Base-by-base conservation (phyloP, 2,113 vertebrate genomes). In the Caracal caracal region DNA sequence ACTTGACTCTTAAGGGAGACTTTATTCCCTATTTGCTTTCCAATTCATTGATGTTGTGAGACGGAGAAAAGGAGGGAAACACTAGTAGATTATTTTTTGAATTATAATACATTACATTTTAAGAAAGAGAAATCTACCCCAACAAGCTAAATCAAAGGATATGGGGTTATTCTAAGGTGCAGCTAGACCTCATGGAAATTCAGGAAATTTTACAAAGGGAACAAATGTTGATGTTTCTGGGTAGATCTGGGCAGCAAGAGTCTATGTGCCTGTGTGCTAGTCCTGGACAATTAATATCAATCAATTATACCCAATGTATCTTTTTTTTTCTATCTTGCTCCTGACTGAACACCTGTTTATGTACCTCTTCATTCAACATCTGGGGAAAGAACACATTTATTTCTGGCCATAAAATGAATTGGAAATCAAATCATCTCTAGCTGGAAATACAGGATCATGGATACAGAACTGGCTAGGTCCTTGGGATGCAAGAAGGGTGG, bases 321-420 rank as follows among this genome's bases (percentile, higher is more conserved):
- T 20, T 33, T 82, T 56, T 59, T 40, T 80, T 20, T 22, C 20
- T 65, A 11, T 68, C 4, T 65, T 43, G 9, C 43, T 93, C 95
- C 35, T 75, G 24, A 92, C 19, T 59, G 12, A 81, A 51, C 3
- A 65, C 17, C 22, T 88, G n/a, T 53, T 73, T 6, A 26, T 73
- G 20, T 47, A 22, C 22, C 10, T 93, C 24, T 92, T 94, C 28
- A 87, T 82, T 95, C 53, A 88, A 75, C 93, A 90, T 59, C 17
- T 6, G 65, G 59, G 37, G 6, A 53, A 94, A 56, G 7, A 83
- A 75, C 15, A 65, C 4, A 20, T 66, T 92, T 35, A 68, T 93
- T 70, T 90, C 30, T 87, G 33, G 37, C 0, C 17, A 63, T 35
- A 85, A n/a, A 63, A 53, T 35, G 16, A 35, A 63, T 17, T 65